phyloP scores from a whole-genome alignment of 2,113 vertebrate species.

The Neodontobutis hainanensis region DNA sequence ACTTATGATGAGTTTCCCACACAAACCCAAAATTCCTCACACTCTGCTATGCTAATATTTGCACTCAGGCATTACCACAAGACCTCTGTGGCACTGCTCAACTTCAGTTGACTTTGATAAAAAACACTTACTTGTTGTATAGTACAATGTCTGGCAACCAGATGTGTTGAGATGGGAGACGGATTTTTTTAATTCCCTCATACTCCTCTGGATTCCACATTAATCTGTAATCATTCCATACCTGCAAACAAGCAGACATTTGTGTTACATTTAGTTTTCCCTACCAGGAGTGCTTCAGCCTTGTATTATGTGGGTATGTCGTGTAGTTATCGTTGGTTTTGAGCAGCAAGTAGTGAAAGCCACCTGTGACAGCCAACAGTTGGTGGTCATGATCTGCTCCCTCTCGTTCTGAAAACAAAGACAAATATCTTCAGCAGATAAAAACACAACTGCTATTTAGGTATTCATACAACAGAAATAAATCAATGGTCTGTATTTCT shows the following conservation, averaged over 20 bases:
- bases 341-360: background rate
- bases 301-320: too few species aligned
- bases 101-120: background rate
- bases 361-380: conserved; percentile 84
- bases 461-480: too few species aligned
- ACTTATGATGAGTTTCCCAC: too few species aligned
- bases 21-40: too few species aligned
- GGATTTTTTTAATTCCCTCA: conserved; percentile 80
- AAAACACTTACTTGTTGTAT: conserved; percentile 78
- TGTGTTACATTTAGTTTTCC: too few species aligned
- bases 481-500: too few species aligned
- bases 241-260: conserved; percentile 46
- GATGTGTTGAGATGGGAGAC: conserved; percentile 81
- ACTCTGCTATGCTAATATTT: too few species aligned
- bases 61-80: background rate
- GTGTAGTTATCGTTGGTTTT: too few species aligned
- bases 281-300: too few species aligned
- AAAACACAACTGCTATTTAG: too few species aligned
- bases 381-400: conserved; percentile 85
- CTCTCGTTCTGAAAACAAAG: conserved; percentile 79
- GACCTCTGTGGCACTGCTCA: too few species aligned
- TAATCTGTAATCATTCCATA: conserved; percentile 83
- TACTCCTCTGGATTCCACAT: conserved; percentile 83
- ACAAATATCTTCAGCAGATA: too few species aligned
- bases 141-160: conserved; percentile 85